Base-by-base conservation (phyloP, 2,113 vertebrate genomes). In the Chaenocephalus aceratus region DNA sequence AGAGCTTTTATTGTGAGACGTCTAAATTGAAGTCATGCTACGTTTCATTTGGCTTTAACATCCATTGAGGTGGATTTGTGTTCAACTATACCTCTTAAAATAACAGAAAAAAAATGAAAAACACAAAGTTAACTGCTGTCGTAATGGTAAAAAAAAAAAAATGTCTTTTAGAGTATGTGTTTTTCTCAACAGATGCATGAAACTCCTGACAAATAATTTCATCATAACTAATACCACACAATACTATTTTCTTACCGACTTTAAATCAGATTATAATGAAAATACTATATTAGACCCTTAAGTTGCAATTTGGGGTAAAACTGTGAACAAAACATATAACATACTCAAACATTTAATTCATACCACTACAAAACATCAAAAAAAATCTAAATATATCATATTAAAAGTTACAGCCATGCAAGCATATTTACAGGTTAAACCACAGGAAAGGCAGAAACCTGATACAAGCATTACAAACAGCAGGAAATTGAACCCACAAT, bases 11-110 rank as follows among this genome's bases (percentile, higher is more conserved):
- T 63, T 77, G 75, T 58, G 23, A 77, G 49, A 59, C 0, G 21
- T 67, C 86, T 63, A 67, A 84, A 79, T 34, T 52, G 48, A 64
- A 48, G 62, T 70, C 79, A 61, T 86, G 83, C 78, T 80, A 59
- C 71, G 72, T 75, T 68, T 88, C 72, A 78, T 75, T 85, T 88
- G 65, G 62, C 72, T 84, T 86, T 70, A 74, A 58, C 75, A 69
- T 46, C 46, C 6, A 1, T 51, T 78, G 67, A 15, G 21, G 21
- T 4, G 5, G 56, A 2, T 73, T 77, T 67, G 71, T 63, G 49
- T 69, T 34, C 45, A 60, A 57, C 51, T 16, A 51, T 75, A 65
- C 36, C 49, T 82, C 51, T 48, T 26, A 77, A 61, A 85, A 69
- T 74, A 64, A 72, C 34, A 51, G 62, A 67, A 26, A 23, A 23